Conservation (phyloP, 2,888 invertebrate species). For the Agrochola litura region DNA sequence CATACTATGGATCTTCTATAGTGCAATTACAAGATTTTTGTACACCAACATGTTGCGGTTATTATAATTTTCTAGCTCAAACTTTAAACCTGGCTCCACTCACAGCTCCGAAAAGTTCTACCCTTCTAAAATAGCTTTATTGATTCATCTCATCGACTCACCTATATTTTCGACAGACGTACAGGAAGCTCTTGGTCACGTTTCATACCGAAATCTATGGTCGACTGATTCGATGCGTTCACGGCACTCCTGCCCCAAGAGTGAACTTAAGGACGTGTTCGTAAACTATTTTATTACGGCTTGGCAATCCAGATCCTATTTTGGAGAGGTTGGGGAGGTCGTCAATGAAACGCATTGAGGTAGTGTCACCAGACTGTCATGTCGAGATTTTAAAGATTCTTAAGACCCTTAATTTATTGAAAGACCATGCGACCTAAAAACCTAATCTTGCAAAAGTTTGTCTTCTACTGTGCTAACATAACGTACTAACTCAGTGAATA, state of each 20-base stretch:
- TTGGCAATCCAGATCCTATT: slow-evolving; percentile 8
- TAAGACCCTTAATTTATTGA: neutral
- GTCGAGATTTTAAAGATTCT: neutral
- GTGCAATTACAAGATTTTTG: neutral
- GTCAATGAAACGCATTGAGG: neutral
- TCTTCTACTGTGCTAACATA: neutral
- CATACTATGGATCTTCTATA: neutral
- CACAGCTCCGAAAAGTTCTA: neutral
- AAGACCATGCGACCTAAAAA: neutral
- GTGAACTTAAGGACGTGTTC: neutral
- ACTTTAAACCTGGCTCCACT: neutral
- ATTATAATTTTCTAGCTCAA: neutral
- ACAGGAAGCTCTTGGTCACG: slow-evolving; percentile 10
- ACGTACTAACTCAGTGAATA: slow-evolving; percentile 7
- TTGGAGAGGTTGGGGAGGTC: neutral
- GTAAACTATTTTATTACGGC: slow-evolving; percentile 5
- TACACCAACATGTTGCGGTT: neutral
- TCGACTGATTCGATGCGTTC: slow-evolving; percentile 14
- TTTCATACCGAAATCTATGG: slow-evolving; percentile 22
- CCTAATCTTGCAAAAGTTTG: neutral
- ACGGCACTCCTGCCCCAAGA: neutral
- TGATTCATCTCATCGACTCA: neutral
- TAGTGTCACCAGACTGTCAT: neutral
- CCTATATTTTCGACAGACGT: neutral
- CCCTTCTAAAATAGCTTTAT: neutral